A percentile compares a stretch with the other conserved stretches of the same genome.
phyloP scores from a whole-genome alignment of 2,888 invertebrate genomes.

The Noctua pronuba region DNA sequence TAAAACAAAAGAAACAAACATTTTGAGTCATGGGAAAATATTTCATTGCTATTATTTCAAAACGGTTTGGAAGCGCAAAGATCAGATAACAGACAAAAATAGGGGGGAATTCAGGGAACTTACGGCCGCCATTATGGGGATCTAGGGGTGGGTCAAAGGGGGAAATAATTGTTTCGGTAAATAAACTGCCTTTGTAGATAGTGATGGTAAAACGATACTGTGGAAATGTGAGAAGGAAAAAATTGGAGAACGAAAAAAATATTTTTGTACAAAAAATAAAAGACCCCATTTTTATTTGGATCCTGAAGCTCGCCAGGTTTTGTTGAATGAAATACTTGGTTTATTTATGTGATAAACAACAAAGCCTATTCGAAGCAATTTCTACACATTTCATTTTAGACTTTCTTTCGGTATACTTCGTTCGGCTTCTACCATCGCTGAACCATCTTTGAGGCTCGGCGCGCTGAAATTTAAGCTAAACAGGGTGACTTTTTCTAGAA shows the following conservation, averaged over 20 bases:
- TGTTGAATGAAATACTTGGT: neutral
- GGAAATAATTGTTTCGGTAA: constrained; percentile 55
- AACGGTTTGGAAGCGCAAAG: constrained; percentile 9
- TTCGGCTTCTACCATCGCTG: neutral
- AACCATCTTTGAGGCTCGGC: neutral
- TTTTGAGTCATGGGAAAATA: neutral
- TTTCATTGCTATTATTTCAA: neutral
- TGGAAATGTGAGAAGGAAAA: constrained; percentile 35
- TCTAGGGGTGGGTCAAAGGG: constrained; percentile 22
- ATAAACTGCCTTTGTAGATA: constrained; percentile 51
- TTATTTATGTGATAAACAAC: neutral
- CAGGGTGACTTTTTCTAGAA: too few relatives aligned
- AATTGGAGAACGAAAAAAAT: constrained; percentile 23
- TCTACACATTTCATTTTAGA: neutral
- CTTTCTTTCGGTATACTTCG: neutral
- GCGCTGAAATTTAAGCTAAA: neutral
- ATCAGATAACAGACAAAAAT: constrained; percentile 43
- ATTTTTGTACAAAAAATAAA: neutral
- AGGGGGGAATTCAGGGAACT: constrained; percentile 16
- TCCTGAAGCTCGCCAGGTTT: neutral
- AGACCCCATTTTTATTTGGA: neutral
- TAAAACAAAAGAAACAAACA: neutral
- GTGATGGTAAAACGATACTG: constrained; percentile 45
- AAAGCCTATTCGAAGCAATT: neutral
- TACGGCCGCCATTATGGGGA: constrained; percentile 28